These are phyloP conservation scores for Folsomia manolachei DNA, from an alignment of 2,888 invertebrate genomes.

Conservation along the genomic window DNA sequence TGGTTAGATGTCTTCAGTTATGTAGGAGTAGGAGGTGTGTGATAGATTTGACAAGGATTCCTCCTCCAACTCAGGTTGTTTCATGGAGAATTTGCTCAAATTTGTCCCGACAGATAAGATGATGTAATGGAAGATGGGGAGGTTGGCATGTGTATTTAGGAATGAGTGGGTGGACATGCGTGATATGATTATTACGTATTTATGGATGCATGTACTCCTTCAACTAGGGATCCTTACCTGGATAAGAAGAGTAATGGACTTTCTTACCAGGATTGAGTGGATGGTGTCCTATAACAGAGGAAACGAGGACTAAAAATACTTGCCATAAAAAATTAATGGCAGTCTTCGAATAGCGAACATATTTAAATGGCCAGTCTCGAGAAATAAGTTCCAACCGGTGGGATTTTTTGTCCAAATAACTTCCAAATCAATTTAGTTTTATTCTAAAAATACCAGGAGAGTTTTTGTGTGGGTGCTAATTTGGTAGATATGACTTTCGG, in stretches of 20 bases:
- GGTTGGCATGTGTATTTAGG: not conserved
- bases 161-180: not conserved
- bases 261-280: slow-evolving; percentile 12
- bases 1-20: not conserved
- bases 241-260: slow-evolving; percentile 20
- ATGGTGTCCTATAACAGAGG: slow-evolving; percentile 12
- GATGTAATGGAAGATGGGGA: not conserved
- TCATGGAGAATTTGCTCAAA: not conserved
- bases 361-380: too few relatives aligned
- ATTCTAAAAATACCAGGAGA: too few relatives aligned
- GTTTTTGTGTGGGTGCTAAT: too few relatives aligned
- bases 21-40: not conserved
- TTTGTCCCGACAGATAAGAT: not conserved
- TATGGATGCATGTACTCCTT: not conserved
- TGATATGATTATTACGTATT: not conserved
- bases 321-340: slow-evolving; percentile 14
- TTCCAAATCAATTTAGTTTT: too few relatives aligned
- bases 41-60: not conserved
- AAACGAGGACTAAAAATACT: slow-evolving; percentile 16
- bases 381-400: too few relatives aligned
- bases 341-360: not conserved
- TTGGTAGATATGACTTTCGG: too few relatives aligned
- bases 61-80: not conserved
- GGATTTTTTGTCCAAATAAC: too few relatives aligned
- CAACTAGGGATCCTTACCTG: slow-evolving; percentile 6